Evolutionary conservation across 2,113 vertebrate species (phyloP).

Genomic region (Odocoileus virginianus): DNA sequence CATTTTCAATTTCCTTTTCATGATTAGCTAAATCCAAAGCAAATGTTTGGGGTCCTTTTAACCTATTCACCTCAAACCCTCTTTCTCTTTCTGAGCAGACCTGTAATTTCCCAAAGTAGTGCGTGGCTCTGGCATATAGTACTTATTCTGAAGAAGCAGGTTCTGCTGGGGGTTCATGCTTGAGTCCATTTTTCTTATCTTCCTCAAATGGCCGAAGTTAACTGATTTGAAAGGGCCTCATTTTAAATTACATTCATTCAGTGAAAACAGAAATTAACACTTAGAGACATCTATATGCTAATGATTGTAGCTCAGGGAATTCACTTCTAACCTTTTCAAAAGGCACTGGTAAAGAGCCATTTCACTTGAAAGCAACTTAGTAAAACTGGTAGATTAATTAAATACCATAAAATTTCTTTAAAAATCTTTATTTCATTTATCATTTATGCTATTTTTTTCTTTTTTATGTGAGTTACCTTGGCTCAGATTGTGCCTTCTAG

Average conservation of each 20-base stretch:
- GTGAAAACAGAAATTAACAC: conserved; percentile 88
- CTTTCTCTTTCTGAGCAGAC: conserved; percentile 56
- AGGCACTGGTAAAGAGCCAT: conserved; percentile 83
- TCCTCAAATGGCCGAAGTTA: conserved; percentile 83
- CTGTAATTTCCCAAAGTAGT: conserved; percentile 77
- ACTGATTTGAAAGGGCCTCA: conserved; percentile 84
- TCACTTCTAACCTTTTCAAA: conserved; percentile 87
- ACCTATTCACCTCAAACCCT: conserved; percentile 68
- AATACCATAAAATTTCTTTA: conserved; percentile 84
- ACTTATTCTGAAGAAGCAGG: conserved; percentile 80
- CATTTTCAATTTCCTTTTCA: conserved; percentile 73
- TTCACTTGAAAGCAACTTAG: conserved; percentile 86
- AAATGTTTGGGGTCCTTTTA: conserved; percentile 77
- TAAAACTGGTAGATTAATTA: conserved; percentile 86
- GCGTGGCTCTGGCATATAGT: conserved; percentile 45
- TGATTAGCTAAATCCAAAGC: conserved; percentile 72
- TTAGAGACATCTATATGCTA: conserved; percentile 87
- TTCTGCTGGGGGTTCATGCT: conserved; percentile 76
- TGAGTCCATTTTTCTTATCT: conserved; percentile 82
- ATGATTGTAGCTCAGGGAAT: conserved; percentile 87
- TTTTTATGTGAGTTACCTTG: conserved; percentile 65
- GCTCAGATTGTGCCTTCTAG: conserved; percentile 67
- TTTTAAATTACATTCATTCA: conserved; percentile 87
- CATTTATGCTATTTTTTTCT: conserved; percentile 75
- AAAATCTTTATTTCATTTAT: conserved; percentile 82